Evolutionary conservation across 2,113 vertebrate species (phyloP), one percentile per base, ranked within the genome.

Genomic region (Caracal caracal): DNA sequence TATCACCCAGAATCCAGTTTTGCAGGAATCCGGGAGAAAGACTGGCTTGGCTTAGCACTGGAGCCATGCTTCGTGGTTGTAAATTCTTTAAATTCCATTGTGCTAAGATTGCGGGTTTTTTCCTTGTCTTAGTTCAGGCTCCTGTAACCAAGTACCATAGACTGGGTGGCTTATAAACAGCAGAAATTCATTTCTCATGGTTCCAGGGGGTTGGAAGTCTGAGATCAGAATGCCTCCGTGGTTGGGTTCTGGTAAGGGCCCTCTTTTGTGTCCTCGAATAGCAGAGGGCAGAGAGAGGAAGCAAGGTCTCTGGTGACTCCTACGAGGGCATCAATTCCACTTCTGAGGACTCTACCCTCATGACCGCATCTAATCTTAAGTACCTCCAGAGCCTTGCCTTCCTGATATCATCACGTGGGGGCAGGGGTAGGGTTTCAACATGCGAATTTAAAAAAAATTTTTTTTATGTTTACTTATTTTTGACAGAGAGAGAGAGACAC

Each of bases 31-130:
- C 19, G 4, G 76, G 35, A 70, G 12, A 40, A 73, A 81, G 35
- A 26, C 11, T 28, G 26, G 19, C 63, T 6, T 56, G 33, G 63
- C 20, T 26, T 17, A 59, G 49, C 78, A 24, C 19, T 3, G 26
- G 30, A 43, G 5, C 66, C 28, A 26, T 0, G 0, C 79, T 70
- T n/a, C 20, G 3, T n/a, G 65, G 11, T 2, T 68, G 30, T 19
- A 82, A n/a, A n/a, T 88, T 88, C 37, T 88, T n/a, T 6, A 47
- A 76, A 59, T 24, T 59, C 35, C 9, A 26, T 17, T 3, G 47
- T 26, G 78, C 30, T 4, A 30, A 53, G 43, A 81, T 4, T 11
- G 24, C 35, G 12, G 5, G 30, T 51, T 43, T 40, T 11, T 82
- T 37, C 56, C 68, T 47, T 47, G 37, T 22, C 59, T 47, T 43